Evolutionary conservation across 1,140 invertebrate genomes (phyloP).

Genomic region (Aphelinus certus): DNA sequence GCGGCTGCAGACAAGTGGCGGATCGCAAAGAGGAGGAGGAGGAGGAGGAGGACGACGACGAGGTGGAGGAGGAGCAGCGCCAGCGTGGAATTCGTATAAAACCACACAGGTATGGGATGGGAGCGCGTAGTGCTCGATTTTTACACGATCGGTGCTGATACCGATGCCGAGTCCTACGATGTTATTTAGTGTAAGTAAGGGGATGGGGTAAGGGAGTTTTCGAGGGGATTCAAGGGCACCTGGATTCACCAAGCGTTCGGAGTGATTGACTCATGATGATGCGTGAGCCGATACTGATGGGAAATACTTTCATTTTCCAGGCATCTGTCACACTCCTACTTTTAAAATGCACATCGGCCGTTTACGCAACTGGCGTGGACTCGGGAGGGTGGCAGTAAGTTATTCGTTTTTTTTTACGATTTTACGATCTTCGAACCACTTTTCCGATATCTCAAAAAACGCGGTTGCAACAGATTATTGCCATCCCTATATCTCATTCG

Average conservation of each 20-base stretch:
- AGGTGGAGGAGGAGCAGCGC: too few species aligned
- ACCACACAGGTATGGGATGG: background rate
- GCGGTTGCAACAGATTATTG: too few species aligned
- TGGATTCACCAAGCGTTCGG: too few species aligned
- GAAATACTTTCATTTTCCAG: constrained; percentile 44
- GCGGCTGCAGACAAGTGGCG: background rate
- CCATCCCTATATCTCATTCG: too few species aligned
- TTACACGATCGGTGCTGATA: background rate
- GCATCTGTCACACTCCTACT: constrained; percentile 37
- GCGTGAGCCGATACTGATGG: background rate
- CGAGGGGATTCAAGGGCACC: background rate
- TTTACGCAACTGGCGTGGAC: constrained; percentile 28
- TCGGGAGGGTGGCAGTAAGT: constrained; percentile 48
- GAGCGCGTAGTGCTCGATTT: constrained; percentile 20
- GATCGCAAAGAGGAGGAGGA: too few species aligned
- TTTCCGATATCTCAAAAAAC: too few species aligned
- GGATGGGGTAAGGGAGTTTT: too few species aligned
- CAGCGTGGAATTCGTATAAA: constrained; percentile 15
- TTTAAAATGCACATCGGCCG: constrained; percentile 32
- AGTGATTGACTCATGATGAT: background rate
- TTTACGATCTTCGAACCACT: too few species aligned
- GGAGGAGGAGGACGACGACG: too few species aligned
- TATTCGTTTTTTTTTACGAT: too few species aligned
- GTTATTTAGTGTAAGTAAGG: constrained; percentile 29
- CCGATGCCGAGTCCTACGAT: constrained; percentile 3